Evolutionary conservation across 2,888 invertebrate species (phyloP).

Genomic region (Rhagium mordax): DNA sequence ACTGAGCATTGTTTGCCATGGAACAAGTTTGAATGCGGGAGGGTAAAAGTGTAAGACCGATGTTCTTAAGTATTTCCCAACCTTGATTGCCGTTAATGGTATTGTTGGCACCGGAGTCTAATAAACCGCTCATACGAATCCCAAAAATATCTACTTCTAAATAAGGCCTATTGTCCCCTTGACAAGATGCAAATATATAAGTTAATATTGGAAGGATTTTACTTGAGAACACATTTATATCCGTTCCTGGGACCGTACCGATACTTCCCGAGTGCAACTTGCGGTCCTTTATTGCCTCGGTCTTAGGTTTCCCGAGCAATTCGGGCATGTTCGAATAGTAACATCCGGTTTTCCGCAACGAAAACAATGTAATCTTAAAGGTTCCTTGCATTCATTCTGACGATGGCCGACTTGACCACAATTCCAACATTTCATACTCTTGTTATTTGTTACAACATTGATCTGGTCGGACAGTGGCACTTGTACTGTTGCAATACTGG

Average conservation of each 20-base stretch:
- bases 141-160: conserved; percentile 18
- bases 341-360: conserved; percentile 31
- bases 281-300: conserved; percentile 30
- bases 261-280: too few relatives aligned
- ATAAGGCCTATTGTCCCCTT: conserved; percentile 35
- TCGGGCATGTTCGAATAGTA: conserved; percentile 36
- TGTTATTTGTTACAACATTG: neutral
- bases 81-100: conserved; percentile 21
- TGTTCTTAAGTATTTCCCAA: neutral
- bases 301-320: conserved; percentile 43
- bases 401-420: neutral
- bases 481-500: too few relatives aligned
- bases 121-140: neutral
- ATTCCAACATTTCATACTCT: neutral
- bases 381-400: conserved; percentile 27
- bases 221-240: too few relatives aligned
- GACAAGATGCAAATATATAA: too few relatives aligned
- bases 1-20: conserved; percentile 14
- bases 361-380: conserved; percentile 31
- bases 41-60: neutral
- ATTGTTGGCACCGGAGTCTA: conserved; percentile 31
- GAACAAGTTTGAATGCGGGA: neutral
- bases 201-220: too few relatives aligned
- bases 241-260: neutral
- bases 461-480: too few relatives aligned